A percentile compares a stretch with the other conserved stretches of the same genome.
Conservation (phyloP, 2,797 vertebrate species). For the Hydrophis major region DNA sequence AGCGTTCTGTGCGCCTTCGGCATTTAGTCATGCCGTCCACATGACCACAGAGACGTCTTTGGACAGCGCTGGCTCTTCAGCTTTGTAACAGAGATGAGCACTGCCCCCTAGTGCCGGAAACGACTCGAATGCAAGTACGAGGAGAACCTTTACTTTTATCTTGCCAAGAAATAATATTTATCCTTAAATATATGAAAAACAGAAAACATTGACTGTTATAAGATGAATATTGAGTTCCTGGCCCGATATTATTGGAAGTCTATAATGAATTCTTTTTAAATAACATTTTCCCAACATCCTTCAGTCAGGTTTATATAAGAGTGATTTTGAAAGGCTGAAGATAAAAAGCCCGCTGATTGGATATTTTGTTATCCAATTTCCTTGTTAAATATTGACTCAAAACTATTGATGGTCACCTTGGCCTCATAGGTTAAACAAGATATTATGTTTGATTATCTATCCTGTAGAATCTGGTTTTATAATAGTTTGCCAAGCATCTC, state of each 20-base stretch:
- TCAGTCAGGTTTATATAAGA: background rate
- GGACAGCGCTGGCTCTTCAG: too few species aligned
- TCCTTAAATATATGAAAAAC: background rate
- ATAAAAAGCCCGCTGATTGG: background rate
- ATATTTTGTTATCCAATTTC: background rate
- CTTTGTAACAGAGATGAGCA: too few species aligned
- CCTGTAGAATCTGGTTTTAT: background rate
- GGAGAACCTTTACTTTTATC: background rate
- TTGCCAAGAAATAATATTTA: background rate
- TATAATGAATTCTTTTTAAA: background rate
- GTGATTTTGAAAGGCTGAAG: background rate
- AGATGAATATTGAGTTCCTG: background rate
- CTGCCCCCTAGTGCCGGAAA: too few species aligned
- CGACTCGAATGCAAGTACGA: rapidly evolving
- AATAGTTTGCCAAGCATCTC: background rate
- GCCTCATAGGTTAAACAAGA: background rate
- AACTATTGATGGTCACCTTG: background rate
- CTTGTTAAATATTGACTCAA: background rate
- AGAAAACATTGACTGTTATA: background rate
- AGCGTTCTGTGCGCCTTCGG: too few species aligned
- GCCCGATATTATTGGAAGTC: background rate
- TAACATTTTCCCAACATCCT: background rate
- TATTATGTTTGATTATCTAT: background rate
- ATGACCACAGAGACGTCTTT: too few species aligned
- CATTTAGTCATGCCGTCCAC: too few species aligned